A percentile compares a stretch with the other conserved stretches of the same genome.
phyloP scores from a whole-genome alignment of 2,113 vertebrate species.

The Pseudopipra pipra region DNA sequence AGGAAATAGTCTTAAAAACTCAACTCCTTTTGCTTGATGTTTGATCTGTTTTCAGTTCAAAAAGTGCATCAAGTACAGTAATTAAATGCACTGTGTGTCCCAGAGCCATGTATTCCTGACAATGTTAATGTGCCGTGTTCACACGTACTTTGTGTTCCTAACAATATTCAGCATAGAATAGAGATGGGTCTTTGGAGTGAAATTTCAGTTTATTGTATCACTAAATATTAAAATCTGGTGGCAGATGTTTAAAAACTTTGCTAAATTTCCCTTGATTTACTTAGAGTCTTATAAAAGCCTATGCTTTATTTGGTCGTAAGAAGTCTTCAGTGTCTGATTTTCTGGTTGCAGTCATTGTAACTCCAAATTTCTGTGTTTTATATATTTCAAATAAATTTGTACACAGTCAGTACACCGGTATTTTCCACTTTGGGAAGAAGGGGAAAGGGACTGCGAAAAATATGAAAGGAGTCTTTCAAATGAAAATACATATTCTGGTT shows the following conservation, averaged over 20 bases:
- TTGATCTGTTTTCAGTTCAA: slow-evolving; percentile 7
- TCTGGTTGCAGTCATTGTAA: background rate
- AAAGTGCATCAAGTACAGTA: background rate
- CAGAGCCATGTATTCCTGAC: background rate
- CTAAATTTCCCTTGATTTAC: background rate
- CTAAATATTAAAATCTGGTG: background rate
- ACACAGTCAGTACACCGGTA: background rate
- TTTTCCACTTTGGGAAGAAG: background rate
- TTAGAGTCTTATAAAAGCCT: background rate
- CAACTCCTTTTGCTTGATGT: background rate
- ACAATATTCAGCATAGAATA: background rate
- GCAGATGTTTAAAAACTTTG: background rate
- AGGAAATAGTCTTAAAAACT: background rate
- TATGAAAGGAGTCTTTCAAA: background rate
- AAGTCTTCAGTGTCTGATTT: background rate
- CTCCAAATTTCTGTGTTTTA: background rate
- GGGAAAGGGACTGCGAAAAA: background rate
- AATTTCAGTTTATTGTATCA: background rate
- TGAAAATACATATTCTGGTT: background rate
- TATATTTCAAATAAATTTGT: background rate
- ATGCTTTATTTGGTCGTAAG: background rate
- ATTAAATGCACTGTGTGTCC: background rate
- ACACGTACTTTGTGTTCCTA: background rate
- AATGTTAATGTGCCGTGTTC: background rate
- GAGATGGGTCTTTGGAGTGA: background rate